phyloP scores from a whole-genome alignment of 2,797 vertebrate species.

The Danio tinwini region DNA sequence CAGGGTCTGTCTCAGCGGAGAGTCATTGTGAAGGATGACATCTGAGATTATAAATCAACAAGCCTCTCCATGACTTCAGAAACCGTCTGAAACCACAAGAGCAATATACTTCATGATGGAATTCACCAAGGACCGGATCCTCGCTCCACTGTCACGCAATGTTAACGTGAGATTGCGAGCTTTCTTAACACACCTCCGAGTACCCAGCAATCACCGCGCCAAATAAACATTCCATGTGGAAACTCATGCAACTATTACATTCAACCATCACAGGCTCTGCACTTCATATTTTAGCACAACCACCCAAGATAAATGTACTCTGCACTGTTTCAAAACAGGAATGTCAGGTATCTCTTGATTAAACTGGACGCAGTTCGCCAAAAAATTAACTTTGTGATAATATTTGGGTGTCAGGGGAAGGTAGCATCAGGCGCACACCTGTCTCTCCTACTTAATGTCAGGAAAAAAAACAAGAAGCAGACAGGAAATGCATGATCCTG shows the following conservation, averaged over 20 bases:
- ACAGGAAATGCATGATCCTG: slow-evolving; percentile 56
- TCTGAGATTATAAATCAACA: slow-evolving; percentile 70
- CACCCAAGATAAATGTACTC: slow-evolving; percentile 8
- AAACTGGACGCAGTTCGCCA: not conserved
- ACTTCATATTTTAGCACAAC: not conserved
- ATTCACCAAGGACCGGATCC: slow-evolving; percentile 78
- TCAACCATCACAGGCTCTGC: slow-evolving; percentile 10
- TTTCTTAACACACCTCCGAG: slow-evolving; percentile 31
- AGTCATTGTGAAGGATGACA: slow-evolving; percentile 64
- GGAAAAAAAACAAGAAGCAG: slow-evolving; percentile 22
- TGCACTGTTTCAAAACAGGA: slow-evolving; percentile 6
- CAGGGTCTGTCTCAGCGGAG: slow-evolving; percentile 59
- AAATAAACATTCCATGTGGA: slow-evolving; percentile 49
- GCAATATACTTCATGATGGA: slow-evolving; percentile 73
- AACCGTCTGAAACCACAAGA: slow-evolving; percentile 74
- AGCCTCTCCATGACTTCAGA: slow-evolving; percentile 66
- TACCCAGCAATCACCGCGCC: slow-evolving; percentile 31
- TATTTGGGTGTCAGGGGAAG: slow-evolving; percentile 39
- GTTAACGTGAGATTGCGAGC: slow-evolving; percentile 53
- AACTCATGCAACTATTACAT: slow-evolving; percentile 27
- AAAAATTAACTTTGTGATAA: slow-evolving; percentile 43
- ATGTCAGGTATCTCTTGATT: slow-evolving; percentile 27
- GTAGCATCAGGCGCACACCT: slow-evolving; percentile 51
- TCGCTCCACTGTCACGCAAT: slow-evolving; percentile 76
- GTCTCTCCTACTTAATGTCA: slow-evolving; percentile 48